Conservation (phyloP, 2,797 vertebrate species). For the Rhinoraja longicauda region DNA sequence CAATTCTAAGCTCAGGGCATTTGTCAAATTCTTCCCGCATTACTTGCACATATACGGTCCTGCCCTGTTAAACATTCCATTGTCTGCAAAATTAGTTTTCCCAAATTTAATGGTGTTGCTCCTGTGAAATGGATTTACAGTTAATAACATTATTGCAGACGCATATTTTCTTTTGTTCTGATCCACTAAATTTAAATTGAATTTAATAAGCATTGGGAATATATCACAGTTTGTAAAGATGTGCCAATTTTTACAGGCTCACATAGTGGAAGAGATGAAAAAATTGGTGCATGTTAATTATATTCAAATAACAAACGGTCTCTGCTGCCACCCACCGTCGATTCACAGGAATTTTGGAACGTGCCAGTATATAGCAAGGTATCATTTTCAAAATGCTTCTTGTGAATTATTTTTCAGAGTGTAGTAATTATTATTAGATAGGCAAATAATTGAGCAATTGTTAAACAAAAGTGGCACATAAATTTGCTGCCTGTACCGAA, state of each 20-base stretch:
- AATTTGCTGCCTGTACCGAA: not conserved
- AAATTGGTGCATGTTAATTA: not conserved
- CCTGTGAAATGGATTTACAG: not conserved
- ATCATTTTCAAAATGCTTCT: not conserved
- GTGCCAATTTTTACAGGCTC: too few relatives aligned
- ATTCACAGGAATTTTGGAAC: not conserved
- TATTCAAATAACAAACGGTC: slow-evolving; percentile 27
- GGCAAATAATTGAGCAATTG: not conserved
- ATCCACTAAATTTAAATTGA: not conserved
- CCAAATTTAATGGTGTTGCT: not conserved
- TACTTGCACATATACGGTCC: not conserved
- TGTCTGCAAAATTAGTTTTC: not conserved
- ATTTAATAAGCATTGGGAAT: not conserved
- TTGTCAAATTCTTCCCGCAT: not conserved
- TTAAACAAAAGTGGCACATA: not conserved
- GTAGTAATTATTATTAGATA: not conserved
- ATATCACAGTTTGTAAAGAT: too few relatives aligned
- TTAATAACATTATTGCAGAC: not conserved
- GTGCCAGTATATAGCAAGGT: not conserved
- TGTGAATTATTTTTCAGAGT: not conserved
- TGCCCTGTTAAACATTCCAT: not conserved
- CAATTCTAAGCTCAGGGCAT: not conserved
- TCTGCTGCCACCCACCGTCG: slow-evolving; percentile 36
- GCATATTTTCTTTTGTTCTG: not conserved
- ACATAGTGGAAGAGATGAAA: not conserved